Conservation (phyloP, 2,113 vertebrate species). For the Psephotus haematonotus region DNA sequence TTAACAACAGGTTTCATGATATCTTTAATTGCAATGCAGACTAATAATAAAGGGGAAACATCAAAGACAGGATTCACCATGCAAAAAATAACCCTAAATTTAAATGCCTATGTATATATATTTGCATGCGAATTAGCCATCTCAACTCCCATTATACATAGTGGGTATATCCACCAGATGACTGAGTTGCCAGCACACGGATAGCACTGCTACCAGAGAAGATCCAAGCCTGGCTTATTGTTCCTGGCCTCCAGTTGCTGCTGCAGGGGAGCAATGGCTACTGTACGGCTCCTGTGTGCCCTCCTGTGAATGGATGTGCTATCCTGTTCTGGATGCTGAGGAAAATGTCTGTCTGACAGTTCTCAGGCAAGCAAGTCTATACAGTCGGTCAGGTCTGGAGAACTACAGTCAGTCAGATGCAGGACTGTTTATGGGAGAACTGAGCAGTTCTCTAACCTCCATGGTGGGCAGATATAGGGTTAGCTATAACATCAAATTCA, state of each 20-base stretch:
- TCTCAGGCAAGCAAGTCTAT: neutral
- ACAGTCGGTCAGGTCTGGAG: neutral
- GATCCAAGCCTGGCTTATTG: neutral
- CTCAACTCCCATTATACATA: accelerated
- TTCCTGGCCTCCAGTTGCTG: neutral
- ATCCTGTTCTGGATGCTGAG: neutral
- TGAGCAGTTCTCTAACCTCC: neutral
- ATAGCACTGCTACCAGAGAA: neutral
- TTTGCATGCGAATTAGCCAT: neutral
- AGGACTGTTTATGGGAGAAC: neutral
- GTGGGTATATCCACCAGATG: too few species aligned
- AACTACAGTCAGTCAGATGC: neutral
- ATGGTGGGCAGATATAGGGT: accelerated
- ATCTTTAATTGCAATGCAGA: neutral
- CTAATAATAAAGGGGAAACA: neutral
- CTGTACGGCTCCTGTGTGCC: neutral
- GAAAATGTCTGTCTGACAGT: neutral
- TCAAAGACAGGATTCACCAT: neutral
- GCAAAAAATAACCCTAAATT: neutral
- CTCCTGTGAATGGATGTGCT: neutral
- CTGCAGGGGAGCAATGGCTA: neutral
- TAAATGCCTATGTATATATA: neutral
- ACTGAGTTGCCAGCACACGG: neutral
- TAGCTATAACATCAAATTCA: neutral
- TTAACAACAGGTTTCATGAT: neutral